Conservation (phyloP, 2,888 invertebrate species). For the Myathropa florea region DNA sequence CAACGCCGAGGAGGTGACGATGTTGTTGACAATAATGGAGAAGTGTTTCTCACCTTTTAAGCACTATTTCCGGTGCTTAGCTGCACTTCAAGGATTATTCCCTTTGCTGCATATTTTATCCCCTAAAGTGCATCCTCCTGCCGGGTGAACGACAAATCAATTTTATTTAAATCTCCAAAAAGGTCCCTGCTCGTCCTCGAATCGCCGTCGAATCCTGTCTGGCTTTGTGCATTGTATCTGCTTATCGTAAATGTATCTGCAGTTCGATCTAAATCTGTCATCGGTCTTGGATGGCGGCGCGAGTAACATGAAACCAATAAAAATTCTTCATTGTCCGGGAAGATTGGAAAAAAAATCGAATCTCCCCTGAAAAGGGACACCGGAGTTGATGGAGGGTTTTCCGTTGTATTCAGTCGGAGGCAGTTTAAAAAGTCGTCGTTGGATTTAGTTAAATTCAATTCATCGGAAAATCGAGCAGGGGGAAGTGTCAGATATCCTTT, state of each 20-base stretch:
- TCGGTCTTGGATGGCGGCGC: conserved; percentile 2
- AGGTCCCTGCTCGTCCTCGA: not conserved
- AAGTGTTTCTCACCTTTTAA: conserved; percentile 64
- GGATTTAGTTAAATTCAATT: conserved; percentile 17
- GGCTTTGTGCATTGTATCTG: conserved; percentile 14
- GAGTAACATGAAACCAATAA: conserved; percentile 66
- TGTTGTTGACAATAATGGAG: conserved; percentile 25
- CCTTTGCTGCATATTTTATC: conserved; percentile 28
- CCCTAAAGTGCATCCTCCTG: conserved; percentile 43
- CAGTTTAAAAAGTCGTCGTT: conserved; percentile 37
- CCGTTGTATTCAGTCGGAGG: not conserved
- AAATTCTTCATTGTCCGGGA: conserved; percentile 57
- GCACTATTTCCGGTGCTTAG: conserved; percentile 63
- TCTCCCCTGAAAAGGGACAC: not conserved
- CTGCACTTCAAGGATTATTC: conserved; percentile 31
- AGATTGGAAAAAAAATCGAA: conserved; percentile 31
- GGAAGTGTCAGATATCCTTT: conserved; percentile 46
- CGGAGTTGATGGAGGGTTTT: no score
- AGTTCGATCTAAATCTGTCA: conserved; percentile 45
- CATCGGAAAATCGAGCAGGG: not conserved
- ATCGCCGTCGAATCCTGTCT: not conserved
- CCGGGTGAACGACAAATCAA: conserved; percentile 61
- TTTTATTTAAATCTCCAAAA: conserved; percentile 55
- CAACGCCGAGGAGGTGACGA: no score
- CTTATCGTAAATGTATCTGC: conserved; percentile 27